phyloP scores from a whole-genome alignment of 53 echinoderm and acorn worm genomes.

The Apostichopus leukothele region DNA sequence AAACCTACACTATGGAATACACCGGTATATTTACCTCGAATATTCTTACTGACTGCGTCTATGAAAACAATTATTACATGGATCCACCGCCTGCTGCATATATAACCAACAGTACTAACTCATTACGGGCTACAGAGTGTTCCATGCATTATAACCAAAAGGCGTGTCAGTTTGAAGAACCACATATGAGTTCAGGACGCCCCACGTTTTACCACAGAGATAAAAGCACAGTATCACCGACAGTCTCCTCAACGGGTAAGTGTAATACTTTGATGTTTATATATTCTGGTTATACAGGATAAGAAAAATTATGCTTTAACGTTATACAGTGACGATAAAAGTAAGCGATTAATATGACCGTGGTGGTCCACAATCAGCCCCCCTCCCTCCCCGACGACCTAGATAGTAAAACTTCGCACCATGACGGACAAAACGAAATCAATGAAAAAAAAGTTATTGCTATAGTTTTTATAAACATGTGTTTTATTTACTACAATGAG shows the following conservation, averaged over 20 bases:
- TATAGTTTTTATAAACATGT: too few species aligned
- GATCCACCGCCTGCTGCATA: not conserved
- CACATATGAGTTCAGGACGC: not conserved
- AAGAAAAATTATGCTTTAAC: not conserved
- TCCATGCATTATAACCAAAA: not conserved
- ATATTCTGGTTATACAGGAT: not conserved
- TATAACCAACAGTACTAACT: conserved; percentile 5
- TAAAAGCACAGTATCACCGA: conserved; percentile 16
- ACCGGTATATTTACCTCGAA: conserved; percentile 15
- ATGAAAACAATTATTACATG: conserved; percentile 27
- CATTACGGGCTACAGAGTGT: not conserved
- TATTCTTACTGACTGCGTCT: conserved; percentile 22
- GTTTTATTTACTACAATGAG: too few species aligned
- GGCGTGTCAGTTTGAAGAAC: conserved; percentile 27
- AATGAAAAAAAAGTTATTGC: too few species aligned
- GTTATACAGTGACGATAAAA: too few species aligned
- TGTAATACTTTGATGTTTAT: not conserved
- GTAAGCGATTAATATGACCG: too few species aligned
- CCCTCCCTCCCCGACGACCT: too few species aligned
- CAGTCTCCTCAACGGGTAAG: conserved; percentile 15
- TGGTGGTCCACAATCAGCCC: too few species aligned
- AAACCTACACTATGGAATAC: conserved; percentile 3
- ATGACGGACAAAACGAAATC: too few species aligned
- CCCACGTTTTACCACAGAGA: conserved; percentile 23
- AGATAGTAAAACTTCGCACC: too few species aligned